Evolutionary conservation across 2,113 vertebrate species (phyloP), one percentile per base, ranked within the genome.

Genomic region (Eublepharis macularius): DNA sequence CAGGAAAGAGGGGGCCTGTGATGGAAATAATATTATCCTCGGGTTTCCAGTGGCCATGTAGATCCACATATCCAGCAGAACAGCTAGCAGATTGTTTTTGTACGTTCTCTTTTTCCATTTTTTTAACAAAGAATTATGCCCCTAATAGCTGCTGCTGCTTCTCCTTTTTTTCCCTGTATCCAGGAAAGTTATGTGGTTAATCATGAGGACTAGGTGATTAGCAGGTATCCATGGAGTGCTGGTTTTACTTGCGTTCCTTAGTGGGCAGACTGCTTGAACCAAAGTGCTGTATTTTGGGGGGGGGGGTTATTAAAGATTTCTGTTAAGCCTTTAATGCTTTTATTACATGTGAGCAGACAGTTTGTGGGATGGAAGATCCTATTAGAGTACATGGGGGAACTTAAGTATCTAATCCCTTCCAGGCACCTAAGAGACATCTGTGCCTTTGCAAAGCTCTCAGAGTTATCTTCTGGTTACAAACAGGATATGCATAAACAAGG

Each of bases 31-130:
- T 47, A 19, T 29, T 43, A 66, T 83, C 21, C 0, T 69, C 63
- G 72, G 34, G 43, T 82, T 92, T 93, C 89, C 83, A 45, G 80
- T 86, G 57, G 21, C 81, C 68, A 11, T 4, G 45, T 89, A 83
- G 84, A 74, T 89, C 81, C 81, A 90, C 76, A 88, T 51, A 86
- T 85, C 84, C 82, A 34, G 72, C 79, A 41, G 83, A 4, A 70
- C 86, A 74, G 77, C 34, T 57, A 17, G 36, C 60, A 17, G 32
- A 47, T 82, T 19, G 68, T 47, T 39, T 41, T 51, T 39, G 63
- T 80, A n/a, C 29, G 43, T 65, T 80, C 32, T 39, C 29, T 85
- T 74, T 88, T 86, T 81, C 12, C n/a, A 16, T 60, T 74, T 63
- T n/a, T 73, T 26, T 14, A n/a, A n/a, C n/a, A n/a, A n/a, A n/a